Evolutionary conservation across 2,113 vertebrate genomes (phyloP).

Genomic region (Phoxinus phoxinus): DNA sequence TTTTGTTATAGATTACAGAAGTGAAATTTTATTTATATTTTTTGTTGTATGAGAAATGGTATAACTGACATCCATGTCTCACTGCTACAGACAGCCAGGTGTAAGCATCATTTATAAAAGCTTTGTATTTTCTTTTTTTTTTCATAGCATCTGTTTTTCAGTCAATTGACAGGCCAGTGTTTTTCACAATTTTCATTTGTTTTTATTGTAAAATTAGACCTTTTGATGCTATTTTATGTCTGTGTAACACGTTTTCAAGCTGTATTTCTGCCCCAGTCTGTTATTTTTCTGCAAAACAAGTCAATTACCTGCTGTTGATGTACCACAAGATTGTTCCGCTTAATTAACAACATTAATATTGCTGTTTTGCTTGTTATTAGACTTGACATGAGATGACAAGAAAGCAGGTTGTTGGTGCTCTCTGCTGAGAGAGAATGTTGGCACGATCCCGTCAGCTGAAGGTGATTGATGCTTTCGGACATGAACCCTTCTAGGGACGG

Average conservation of each 20-base stretch:
- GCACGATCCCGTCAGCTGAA: not conserved
- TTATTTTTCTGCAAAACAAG: not conserved
- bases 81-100: not conserved
- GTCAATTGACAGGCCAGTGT: not conserved
- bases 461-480: not conserved
- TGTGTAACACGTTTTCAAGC: not conserved
- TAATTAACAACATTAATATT: not conserved
- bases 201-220: not conserved
- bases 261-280: not conserved
- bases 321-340: slow-evolving; percentile 8
- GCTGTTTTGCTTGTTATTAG: not conserved
- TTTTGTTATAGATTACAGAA: not conserved
- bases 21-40: not conserved
- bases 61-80: not conserved
- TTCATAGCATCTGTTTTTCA: not conserved
- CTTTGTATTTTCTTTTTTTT: not conserved
- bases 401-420: slow-evolving; percentile 8
- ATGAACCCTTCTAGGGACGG: not conserved
- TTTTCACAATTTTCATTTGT: not conserved
- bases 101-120: not conserved
- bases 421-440: slow-evolving; percentile 2
- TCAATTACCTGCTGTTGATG: not conserved
- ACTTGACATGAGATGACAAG: not conserved
- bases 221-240: not conserved
- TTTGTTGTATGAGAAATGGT: not conserved